phyloP scores from a whole-genome alignment of 2,113 vertebrate species.

The Nothocercus nigrocapillus region DNA sequence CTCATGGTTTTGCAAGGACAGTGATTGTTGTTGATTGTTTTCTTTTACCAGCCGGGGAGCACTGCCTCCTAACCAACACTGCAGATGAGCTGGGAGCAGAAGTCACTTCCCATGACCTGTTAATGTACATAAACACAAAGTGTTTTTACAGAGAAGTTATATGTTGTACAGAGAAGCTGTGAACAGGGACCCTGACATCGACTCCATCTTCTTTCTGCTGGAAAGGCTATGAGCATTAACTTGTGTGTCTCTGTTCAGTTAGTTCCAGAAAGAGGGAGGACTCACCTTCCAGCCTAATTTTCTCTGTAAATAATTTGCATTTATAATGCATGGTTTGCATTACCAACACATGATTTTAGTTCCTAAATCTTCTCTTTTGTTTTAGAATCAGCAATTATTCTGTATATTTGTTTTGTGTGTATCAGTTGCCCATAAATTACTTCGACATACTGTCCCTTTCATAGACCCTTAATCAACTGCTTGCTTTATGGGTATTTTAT shows the following conservation, averaged over 20 bases:
- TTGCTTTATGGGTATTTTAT: background rate
- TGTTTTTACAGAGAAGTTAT: background rate
- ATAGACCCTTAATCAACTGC: background rate
- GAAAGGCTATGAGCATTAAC: background rate
- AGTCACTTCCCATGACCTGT: background rate
- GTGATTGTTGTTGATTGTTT: background rate
- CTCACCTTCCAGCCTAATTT: background rate
- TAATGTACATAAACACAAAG: background rate
- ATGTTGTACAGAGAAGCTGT: background rate
- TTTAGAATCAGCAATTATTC: background rate
- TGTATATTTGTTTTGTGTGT: background rate
- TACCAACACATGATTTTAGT: background rate
- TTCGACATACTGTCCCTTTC: background rate
- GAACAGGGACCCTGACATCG: background rate
- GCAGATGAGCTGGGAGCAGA: background rate
- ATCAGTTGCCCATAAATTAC: background rate
- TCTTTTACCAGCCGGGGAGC: background rate
- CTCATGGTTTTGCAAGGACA: background rate
- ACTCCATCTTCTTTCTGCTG: background rate
- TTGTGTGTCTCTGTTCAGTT: background rate
- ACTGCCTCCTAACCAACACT: background rate
- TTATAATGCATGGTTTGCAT: background rate
- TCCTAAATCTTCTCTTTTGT: background rate
- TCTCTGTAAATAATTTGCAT: background rate
- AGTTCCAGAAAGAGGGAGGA: background rate